phyloP scores from a whole-genome alignment of 1,140 invertebrate species.

The Mycetomoellerius zeteki region DNA sequence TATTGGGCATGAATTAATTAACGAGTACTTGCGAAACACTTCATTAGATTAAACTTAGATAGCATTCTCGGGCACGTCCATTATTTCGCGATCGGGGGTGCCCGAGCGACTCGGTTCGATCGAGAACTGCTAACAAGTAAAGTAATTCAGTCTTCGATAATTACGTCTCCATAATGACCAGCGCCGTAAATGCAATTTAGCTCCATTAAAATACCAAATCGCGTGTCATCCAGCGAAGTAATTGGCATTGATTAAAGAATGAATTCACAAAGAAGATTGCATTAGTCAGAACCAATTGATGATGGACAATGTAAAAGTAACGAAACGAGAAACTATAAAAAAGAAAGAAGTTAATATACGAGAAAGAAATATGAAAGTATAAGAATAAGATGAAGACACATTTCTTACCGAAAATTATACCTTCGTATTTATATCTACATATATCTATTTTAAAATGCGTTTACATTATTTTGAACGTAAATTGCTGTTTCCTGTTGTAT shows the following conservation, averaged over 20 bases:
- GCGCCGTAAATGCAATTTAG: slow-evolving; percentile 49
- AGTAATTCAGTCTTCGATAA: slow-evolving; percentile 53
- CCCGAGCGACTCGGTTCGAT: slow-evolving; percentile 15
- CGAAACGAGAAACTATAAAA: not conserved
- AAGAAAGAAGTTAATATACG: not conserved
- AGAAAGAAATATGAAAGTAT: not conserved
- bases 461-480: not conserved
- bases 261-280: slow-evolving; percentile 45
- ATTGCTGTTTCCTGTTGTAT: not conserved
- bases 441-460: not conserved
- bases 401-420: not conserved
- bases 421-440: not conserved
- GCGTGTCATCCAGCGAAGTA: slow-evolving; percentile 34
- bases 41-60: slow-evolving; percentile 63
- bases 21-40: slow-evolving; percentile 61
- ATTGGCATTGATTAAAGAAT: slow-evolving; percentile 49
- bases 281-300: slow-evolving; percentile 27
- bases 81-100: slow-evolving; percentile 56
- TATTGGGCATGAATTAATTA: slow-evolving; percentile 62
- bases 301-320: slow-evolving; percentile 13
- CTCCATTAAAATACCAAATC: slow-evolving; percentile 53
- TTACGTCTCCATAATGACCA: slow-evolving; percentile 44
- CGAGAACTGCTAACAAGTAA: slow-evolving; percentile 57
- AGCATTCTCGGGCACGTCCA: slow-evolving; percentile 45
- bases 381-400: not conserved